Conservation (phyloP, 2,888 invertebrate genomes). For the Portevinia maculata region DNA sequence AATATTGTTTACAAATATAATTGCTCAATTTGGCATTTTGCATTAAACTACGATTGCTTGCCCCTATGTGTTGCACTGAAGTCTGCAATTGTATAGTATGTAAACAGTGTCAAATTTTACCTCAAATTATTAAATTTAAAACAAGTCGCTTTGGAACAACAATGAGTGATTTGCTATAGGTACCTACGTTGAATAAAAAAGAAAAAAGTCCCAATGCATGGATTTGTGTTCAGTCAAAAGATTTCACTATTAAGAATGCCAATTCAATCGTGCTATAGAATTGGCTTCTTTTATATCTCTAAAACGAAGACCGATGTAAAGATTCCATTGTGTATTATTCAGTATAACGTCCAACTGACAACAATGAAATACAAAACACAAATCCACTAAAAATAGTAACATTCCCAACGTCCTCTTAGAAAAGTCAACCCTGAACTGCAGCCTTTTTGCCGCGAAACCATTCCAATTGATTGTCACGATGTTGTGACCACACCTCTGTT, state of each 20-base stretch:
- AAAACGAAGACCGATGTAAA: not conserved
- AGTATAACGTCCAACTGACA: not conserved
- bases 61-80: too few relatives aligned
- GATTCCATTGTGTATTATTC: not conserved
- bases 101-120: too few relatives aligned
- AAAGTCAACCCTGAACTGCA: not conserved
- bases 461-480: not conserved
- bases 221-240: not conserved
- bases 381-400: not conserved
- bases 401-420: not conserved
- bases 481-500: not conserved
- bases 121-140: too few relatives aligned
- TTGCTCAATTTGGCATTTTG: too few relatives aligned
- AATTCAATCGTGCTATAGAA: not conserved
- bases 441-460: not conserved
- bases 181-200: too few relatives aligned
- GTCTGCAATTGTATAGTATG: too few relatives aligned
- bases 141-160: too few relatives aligned
- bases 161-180: not conserved
- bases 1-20: too few relatives aligned
- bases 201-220: not conserved
- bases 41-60: too few relatives aligned
- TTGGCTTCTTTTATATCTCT: not conserved
- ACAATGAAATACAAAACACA: not conserved
- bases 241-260: not conserved